Evolutionary conservation across 2,888 invertebrate species (phyloP).

Genomic region (Stratiomys singularior): DNA sequence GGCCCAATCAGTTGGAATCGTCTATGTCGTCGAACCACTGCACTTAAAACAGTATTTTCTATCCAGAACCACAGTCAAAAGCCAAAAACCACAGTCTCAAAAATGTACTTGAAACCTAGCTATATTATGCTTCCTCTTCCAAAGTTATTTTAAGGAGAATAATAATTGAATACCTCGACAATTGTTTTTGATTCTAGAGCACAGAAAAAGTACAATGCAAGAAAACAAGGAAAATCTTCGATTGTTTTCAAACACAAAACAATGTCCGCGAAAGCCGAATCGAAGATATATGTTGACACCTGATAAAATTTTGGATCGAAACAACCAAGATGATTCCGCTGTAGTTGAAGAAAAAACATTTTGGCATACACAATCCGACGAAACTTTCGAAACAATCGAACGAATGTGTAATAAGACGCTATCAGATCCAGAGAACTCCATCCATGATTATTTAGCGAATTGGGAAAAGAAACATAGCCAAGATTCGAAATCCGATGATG

Average conservation of each 20-base stretch:
- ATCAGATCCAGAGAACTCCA: slow-evolving; percentile 62
- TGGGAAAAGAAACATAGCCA: slow-evolving; percentile 15
- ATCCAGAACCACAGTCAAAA: no score
- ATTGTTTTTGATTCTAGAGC: neutral
- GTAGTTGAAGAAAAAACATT: slow-evolving; percentile 43
- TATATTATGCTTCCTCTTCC: no score
- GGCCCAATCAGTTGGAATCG: no score
- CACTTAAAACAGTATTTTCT: no score
- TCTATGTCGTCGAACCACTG: no score
- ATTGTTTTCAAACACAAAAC: neutral
- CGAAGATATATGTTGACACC: neutral
- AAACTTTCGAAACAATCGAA: slow-evolving; percentile 61
- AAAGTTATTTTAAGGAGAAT: no score
- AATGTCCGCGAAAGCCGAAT: neutral
- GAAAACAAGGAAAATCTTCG: slow-evolving; percentile 30
- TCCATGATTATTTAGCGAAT: slow-evolving; percentile 32
- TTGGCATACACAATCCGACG: slow-evolving; percentile 51
- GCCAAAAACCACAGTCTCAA: no score
- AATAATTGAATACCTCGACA: no score
- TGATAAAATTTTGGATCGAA: neutral
- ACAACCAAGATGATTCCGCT: slow-evolving; percentile 43
- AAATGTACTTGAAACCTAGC: no score
- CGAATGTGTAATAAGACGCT: slow-evolving; percentile 63
- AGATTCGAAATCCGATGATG: slow-evolving; percentile 52
- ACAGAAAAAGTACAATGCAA: slow-evolving; percentile 1